phyloP scores from a whole-genome alignment of 2,797 vertebrate species.

The Gorsachius magnificus region DNA sequence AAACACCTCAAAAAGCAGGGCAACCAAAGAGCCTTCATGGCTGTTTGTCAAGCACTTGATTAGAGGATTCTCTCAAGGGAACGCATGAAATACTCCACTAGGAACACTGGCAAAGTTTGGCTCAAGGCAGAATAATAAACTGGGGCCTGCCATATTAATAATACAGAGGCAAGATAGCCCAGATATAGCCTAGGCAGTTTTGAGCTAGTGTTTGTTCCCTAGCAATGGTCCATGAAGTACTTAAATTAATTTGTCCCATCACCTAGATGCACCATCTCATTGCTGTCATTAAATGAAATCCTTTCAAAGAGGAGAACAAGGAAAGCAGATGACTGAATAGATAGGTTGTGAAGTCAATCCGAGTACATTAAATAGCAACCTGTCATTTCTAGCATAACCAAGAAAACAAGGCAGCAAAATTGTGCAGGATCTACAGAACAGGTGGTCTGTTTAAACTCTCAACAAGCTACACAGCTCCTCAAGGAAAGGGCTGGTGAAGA shows the following conservation, averaged over 20 bases:
- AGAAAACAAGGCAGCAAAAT: conserved; percentile 2
- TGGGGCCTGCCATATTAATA: background rate
- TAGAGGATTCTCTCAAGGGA: background rate
- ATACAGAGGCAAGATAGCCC: background rate
- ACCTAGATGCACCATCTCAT: background rate
- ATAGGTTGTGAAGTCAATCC: background rate
- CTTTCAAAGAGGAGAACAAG: background rate
- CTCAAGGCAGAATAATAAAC: background rate
- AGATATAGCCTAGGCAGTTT: background rate
- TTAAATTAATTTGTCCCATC: background rate
- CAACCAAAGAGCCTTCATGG: background rate
- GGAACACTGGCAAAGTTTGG: background rate
- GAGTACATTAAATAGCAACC: background rate
- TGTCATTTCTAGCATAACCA: background rate
- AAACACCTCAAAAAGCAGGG: background rate
- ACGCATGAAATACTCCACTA: background rate
- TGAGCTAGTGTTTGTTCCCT: background rate
- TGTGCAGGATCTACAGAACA: background rate
- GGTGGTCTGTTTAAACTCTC: background rate
- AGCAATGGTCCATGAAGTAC: background rate
- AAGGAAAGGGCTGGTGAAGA: background rate
- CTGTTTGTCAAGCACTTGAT: background rate
- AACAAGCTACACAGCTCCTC: background rate
- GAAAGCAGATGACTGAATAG: background rate
- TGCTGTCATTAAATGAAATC: background rate